These are phyloP conservation scores for Myotis lucifugus DNA, from an alignment of 2,113 vertebrate species.

Conservation along the genomic window DNA sequence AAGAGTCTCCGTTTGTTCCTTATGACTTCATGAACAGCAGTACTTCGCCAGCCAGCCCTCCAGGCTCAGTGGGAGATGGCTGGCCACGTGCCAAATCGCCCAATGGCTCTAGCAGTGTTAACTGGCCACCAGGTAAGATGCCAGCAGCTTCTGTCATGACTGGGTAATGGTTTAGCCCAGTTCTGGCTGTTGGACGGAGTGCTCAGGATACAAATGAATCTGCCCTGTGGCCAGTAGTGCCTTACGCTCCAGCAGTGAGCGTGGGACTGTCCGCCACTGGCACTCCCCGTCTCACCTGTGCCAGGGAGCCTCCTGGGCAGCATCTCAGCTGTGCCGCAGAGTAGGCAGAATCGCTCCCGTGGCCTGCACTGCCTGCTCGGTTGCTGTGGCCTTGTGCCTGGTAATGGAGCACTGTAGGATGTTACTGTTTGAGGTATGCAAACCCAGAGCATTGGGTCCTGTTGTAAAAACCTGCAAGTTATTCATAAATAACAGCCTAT, in stretches of 20 bases:
- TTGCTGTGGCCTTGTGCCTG: background rate
- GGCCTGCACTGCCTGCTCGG: background rate
- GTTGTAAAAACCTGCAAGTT: background rate
- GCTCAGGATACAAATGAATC: background rate
- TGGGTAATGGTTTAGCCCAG: background rate
- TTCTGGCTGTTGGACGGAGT: background rate
- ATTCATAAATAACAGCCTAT: background rate
- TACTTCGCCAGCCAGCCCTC: conserved; percentile 95
- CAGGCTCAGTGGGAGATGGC: conserved; percentile 96
- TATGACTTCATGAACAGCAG: conserved; percentile 97
- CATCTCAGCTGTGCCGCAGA: fast-evolving
- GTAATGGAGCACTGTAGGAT: background rate
- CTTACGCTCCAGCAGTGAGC: background rate
- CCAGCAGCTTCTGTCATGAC: fast-evolving
- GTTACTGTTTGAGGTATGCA: background rate
- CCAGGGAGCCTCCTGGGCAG: background rate
- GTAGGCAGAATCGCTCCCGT: background rate
- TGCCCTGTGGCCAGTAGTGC: too few relatives aligned
- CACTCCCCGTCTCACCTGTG: background rate
- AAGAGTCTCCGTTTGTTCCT: conserved; percentile 95
- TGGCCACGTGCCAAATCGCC: conserved; percentile 99
- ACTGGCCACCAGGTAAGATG: conserved; percentile 93
- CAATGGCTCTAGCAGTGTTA: conserved; percentile 96
- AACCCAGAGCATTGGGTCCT: background rate
- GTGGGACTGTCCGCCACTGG: fast-evolving